Conservation (phyloP, 2,797 vertebrate genomes). For the Darevskia mixta region DNA sequence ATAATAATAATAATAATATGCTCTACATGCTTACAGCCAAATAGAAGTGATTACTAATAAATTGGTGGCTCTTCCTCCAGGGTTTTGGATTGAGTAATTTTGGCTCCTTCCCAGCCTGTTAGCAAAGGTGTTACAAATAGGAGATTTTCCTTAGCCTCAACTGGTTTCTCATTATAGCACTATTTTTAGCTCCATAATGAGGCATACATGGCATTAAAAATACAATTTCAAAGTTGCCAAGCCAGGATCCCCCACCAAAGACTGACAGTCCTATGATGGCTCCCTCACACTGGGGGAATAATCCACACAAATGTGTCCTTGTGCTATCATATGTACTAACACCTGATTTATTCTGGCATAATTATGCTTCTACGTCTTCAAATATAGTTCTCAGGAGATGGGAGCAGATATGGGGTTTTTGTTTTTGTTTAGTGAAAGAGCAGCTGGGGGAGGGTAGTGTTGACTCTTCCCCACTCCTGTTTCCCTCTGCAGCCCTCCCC, state of each 20-base stretch:
- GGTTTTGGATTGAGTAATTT: conserved; percentile 8
- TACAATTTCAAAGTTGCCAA: conserved; percentile 9
- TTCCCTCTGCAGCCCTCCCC: background rate
- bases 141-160: conserved; percentile 3
- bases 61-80: conserved; percentile 2
- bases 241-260: background rate
- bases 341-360: background rate
- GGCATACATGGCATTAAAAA: conserved; percentile 1
- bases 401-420: background rate
- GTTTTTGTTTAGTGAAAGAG: background rate
- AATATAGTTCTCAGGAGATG: background rate
- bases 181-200: conserved; percentile 27
- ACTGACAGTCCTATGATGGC: background rate
- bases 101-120: conserved; percentile 26
- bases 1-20: background rate
- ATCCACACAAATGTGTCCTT: background rate
- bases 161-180: conserved; percentile 8
- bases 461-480: background rate
- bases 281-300: background rate
- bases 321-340: background rate
- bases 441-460: background rate
- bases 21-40: background rate
- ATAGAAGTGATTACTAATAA: conserved; percentile 16
- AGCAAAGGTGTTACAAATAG: conserved; percentile 30
- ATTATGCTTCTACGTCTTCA: background rate